Evolutionary conservation across 2,113 vertebrate species (phyloP), one percentile per base, ranked within the genome.

Genomic region (Gorsachius goisagi): DNA sequence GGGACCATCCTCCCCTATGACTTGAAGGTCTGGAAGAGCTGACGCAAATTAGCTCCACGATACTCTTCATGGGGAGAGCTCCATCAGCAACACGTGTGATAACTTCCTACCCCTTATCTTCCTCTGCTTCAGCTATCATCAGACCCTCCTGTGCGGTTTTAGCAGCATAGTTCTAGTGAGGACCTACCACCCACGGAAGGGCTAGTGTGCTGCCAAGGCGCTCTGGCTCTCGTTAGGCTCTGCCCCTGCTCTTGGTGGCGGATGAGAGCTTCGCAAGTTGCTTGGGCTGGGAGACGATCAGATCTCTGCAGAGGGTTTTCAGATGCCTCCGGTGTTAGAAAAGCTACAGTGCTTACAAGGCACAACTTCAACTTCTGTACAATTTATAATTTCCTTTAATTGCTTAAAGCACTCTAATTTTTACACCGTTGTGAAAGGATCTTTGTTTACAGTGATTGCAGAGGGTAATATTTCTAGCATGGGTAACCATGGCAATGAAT

Each of bases 401-500:
- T 98, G 97, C 97, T 98, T 95, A 82, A 93, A 97, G 93, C 1
- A 12, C 82, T 97, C 90, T 96, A 86, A 97, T 97, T 98, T 98
- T 97, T 93, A 96, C 84, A 91, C 93, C 64, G 15, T 89, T 92
- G 95, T 97, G 97, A 97, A 97, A 98, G 79, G 94, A 96, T 97
- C 97, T 98, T 97, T 98, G 98, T 97, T 97, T 97, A 95, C 93
- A 92, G 35, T 95, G 97, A 97, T 97, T 97, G 96, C 95, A 82
- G 96, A 97, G 97, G 94, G 95, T 97, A 97, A 96, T 98, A 98
- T 98, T 98, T 98, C 97, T 92, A 97, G 97, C 94, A 92, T 72
- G 93, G 85, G 98, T 98, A 98, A 98, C 98, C 97, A 98, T 98
- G 98, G 98, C 75, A 97, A 98, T 98, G 97, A 98, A 97, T 98